These are phyloP conservation scores for Cataglyphis cursor DNA, from an alignment of 2,888 invertebrate genomes.

Conservation along the genomic window DNA sequence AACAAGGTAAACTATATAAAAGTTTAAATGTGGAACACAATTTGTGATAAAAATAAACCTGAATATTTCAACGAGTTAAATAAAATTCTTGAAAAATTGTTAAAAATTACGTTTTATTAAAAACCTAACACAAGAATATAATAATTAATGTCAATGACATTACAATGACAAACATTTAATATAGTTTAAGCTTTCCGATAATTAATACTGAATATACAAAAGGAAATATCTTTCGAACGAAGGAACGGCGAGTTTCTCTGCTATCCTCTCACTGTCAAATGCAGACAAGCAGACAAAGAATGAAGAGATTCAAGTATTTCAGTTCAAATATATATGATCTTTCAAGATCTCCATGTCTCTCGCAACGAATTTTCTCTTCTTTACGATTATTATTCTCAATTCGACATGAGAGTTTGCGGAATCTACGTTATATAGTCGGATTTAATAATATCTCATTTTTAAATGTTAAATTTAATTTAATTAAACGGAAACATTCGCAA, in stretches of 20 bases:
- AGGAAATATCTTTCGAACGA: slow-evolving; percentile 24
- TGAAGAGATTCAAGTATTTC: slow-evolving; percentile 5
- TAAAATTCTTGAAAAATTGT: slow-evolving; percentile 6
- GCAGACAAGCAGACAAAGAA: slow-evolving; percentile 36
- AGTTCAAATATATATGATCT: slow-evolving; percentile 15
- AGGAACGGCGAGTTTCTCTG: not conserved
- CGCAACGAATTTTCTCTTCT: not conserved
- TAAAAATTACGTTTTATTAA: slow-evolving; percentile 13
- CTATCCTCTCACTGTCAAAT: slow-evolving; percentile 37
- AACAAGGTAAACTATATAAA: not conserved
- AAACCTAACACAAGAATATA: not conserved
- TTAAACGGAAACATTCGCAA: not conserved
- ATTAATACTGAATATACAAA: slow-evolving; percentile 47
- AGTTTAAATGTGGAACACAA: not conserved
- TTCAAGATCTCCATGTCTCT: slow-evolving; percentile 26
- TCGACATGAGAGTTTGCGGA: not conserved
- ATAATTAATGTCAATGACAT: slow-evolving; percentile 25
- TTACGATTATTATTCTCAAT: slow-evolving; percentile 10
- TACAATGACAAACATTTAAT: no score
- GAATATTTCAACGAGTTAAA: not conserved
- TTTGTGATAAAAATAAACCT: not conserved
- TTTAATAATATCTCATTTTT: not conserved
- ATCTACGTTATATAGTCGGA: not conserved
- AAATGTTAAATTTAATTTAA: not conserved
- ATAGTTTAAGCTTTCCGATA: slow-evolving; percentile 25